Evolutionary conservation across 1,140 invertebrate genomes (phyloP), one percentile per base, ranked within the genome.

Genomic region (Cotesia typhae): DNA sequence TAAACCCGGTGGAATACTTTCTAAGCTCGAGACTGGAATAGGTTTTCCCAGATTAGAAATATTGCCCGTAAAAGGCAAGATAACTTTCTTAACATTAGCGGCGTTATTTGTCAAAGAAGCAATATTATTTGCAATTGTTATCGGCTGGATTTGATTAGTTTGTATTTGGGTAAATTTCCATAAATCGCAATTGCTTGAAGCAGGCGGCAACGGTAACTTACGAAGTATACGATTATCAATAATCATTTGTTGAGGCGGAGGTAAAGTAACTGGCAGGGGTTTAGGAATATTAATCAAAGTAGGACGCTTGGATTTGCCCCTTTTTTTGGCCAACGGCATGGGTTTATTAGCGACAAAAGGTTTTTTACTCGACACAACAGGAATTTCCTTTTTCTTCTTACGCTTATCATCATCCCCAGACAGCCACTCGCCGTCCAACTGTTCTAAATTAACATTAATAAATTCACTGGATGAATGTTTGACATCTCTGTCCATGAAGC

Each of bases 331-430:
- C n/a, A 87, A 74, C 4, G 86, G 86, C 1, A 81, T 74, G 12
- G 84, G 84, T 71, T 85, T 87, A 51, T 83, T 84, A 51, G 83
- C 83, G 5, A 86, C 68, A 65, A 85, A 85, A 35, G 86, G 85
- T 61, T 87, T 87, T 47, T 87, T 87, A 60, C 86, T 86, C 4
- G 85, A 86, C 4, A 86, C 84, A 51, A 84, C 55, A 53, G 83
- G 80, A 53, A 67, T 14, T 6, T 59, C 55, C 77, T 74, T 6
- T 20, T 38, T 36, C 63, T 77, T 67, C 80, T 80, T 66, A 57
- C 51, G 17, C 61, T 35, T 47, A 7, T 77, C 74, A 47, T 10
- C 10, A 7, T 47, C 41, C 0, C 6, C 41, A 47, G 9, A 5
- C 38, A 47, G 2, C 6, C 41, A 47, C 10, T 47, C 41, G 6